phyloP scores from a whole-genome alignment of 2,113 vertebrate species.

The Lamprologus ornatipinnis region DNA sequence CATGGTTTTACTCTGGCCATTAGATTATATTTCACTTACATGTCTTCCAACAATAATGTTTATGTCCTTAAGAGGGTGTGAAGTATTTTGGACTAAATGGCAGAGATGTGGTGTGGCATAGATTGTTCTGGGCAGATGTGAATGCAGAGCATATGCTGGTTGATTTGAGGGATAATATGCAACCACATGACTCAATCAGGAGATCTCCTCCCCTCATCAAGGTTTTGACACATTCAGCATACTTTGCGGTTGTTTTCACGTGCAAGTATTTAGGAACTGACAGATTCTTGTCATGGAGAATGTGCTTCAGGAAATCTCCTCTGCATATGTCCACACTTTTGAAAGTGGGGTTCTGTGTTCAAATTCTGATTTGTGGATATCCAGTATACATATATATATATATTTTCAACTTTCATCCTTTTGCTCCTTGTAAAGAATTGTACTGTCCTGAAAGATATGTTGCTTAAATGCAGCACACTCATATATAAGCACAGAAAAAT shows the following conservation, averaged over 20 bases:
- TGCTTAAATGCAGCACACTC: neutral
- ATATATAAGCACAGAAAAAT: neutral
- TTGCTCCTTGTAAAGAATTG: neutral
- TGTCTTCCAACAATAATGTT: constrained; percentile 58
- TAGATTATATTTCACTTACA: constrained; percentile 43
- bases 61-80: constrained; percentile 53
- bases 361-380: constrained; percentile 16
- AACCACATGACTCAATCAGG: constrained; percentile 66
- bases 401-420: neutral
- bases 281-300: constrained; percentile 51
- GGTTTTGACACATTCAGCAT: constrained; percentile 44
- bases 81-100: constrained; percentile 40
- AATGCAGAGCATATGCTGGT: constrained; percentile 36
- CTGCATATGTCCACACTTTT: constrained; percentile 32
- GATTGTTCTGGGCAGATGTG: constrained; percentile 41
- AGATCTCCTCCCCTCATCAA: constrained; percentile 57
- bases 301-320: constrained; percentile 49
- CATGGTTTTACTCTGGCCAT: constrained; percentile 45
- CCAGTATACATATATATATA: neutral
- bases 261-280: constrained; percentile 57
- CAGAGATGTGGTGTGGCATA: constrained; percentile 2
- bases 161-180: constrained; percentile 62
- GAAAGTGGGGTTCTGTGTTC: neutral
- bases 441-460: neutral
- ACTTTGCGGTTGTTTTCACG: constrained; percentile 53